Evolutionary conservation across 2,888 invertebrate genomes (phyloP).

Genomic region (Standfussiana lucernea): DNA sequence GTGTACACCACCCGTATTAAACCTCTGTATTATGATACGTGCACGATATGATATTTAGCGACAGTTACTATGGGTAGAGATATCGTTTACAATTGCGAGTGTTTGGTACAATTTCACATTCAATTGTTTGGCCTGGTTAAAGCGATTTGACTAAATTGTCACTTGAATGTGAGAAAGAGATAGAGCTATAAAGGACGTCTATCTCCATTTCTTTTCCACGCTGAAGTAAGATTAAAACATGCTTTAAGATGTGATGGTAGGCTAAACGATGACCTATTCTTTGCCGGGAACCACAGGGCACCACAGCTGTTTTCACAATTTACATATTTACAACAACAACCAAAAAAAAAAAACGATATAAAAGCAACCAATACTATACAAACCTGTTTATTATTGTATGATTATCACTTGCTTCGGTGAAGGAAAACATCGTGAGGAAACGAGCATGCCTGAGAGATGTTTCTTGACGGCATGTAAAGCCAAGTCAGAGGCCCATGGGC

Average conservation of each 20-base stretch:
- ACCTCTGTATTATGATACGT: no score
- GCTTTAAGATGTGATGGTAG: neutral
- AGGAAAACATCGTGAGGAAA: no score
- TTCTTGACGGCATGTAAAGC: no score
- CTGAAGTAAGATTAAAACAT: neutral
- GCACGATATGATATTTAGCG: no score
- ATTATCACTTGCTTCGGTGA: no score
- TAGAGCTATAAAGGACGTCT: neutral
- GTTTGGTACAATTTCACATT: no score
- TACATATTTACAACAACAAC: constrained; percentile 2
- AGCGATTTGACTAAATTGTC: neutral
- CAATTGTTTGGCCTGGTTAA: no score
- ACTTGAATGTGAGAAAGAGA: neutral
- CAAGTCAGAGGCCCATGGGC: no score
- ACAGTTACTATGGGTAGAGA: no score
- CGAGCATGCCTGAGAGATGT: no score
- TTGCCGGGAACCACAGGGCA: constrained; percentile 36
- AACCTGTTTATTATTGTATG: constrained; percentile 10
- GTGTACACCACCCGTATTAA: no score
- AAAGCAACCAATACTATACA: constrained; percentile 8
- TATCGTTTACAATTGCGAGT: no score
- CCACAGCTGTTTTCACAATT: neutral
- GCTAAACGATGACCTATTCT: neutral
- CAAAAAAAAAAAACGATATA: neutral
- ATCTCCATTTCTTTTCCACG: neutral